Evolutionary conservation across 2,888 invertebrate genomes (phyloP).

Genomic region (Oegoconia quadripuncta): DNA sequence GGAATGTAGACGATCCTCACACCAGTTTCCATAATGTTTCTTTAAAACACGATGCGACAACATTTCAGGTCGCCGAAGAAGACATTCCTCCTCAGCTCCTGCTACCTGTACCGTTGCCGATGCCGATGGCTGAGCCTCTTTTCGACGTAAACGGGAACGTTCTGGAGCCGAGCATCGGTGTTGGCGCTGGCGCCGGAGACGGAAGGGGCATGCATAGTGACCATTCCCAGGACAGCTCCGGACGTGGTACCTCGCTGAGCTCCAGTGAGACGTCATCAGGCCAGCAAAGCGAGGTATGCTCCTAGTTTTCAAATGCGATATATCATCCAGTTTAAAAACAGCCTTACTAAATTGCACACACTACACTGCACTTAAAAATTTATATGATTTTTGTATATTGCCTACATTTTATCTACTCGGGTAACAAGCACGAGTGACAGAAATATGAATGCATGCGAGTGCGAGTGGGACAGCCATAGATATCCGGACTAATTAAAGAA

Average conservation of each 20-base stretch:
- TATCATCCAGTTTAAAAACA: no score
- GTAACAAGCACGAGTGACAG: no score
- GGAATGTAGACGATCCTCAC: no score
- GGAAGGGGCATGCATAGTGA: constrained; percentile 69
- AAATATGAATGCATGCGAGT: no score
- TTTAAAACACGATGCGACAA: not conserved
- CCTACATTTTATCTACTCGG: no score
- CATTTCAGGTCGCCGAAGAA: constrained; percentile 23
- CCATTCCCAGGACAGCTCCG: constrained; percentile 64
- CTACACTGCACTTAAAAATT: no score
- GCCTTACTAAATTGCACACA: no score
- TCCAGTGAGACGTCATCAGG: constrained; percentile 58
- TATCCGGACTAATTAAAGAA: no score
- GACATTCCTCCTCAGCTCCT: constrained; percentile 25
- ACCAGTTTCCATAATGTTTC: not conserved
- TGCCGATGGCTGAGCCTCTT: constrained; percentile 34
- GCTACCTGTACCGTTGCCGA: constrained; percentile 21
- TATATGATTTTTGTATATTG: no score
- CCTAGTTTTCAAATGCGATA: no score
- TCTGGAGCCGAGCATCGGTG: constrained; percentile 37
- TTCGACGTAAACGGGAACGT: constrained; percentile 53
- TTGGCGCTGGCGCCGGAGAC: constrained; percentile 63
- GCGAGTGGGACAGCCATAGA: no score
- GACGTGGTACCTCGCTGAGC: constrained; percentile 56
- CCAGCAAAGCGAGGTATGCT: constrained; percentile 55